phyloP scores from a whole-genome alignment of 2,888 invertebrate species.

The Phanerotoma sp. region DNA sequence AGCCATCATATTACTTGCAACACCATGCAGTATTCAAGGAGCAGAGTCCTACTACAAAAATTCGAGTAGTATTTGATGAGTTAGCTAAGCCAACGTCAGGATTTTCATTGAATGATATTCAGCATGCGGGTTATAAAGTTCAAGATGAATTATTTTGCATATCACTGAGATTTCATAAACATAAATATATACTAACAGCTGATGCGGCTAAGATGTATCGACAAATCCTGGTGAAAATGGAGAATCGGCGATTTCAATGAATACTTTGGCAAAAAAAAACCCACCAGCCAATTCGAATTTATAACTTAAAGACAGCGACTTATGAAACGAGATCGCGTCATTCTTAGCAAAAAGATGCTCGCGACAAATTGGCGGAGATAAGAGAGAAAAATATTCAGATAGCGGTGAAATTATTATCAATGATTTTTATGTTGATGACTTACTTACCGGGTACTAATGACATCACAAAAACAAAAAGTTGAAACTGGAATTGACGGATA shows the following conservation, averaged over 20 bases:
- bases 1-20: no score
- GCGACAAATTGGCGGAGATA: constrained; percentile 31
- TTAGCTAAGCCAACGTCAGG: constrained; percentile 25
- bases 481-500: constrained; percentile 11
- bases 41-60: constrained; percentile 21
- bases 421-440: constrained; percentile 36
- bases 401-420: constrained; percentile 25
- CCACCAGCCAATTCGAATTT: constrained; percentile 9
- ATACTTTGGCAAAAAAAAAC: constrained; percentile 36
- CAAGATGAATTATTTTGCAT: constrained; percentile 13
- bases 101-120: constrained; percentile 26
- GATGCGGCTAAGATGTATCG: constrained; percentile 24
- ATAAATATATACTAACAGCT: constrained; percentile 22
- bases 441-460: constrained; percentile 16
- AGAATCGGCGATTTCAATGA: constrained; percentile 32
- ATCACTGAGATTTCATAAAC: constrained; percentile 8
- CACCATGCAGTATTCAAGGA: no score
- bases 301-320: constrained; percentile 32
- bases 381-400: constrained; percentile 19
- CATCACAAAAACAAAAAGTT: constrained; percentile 28
- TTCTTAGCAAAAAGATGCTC: constrained; percentile 35
- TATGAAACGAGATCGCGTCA: constrained; percentile 37
- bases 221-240: constrained; percentile 17
- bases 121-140: constrained; percentile 21
- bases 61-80: constrained; percentile 30